phyloP scores from a whole-genome alignment of 2,797 vertebrate genomes.

The Ctenochaetus hawaiiensis region DNA sequence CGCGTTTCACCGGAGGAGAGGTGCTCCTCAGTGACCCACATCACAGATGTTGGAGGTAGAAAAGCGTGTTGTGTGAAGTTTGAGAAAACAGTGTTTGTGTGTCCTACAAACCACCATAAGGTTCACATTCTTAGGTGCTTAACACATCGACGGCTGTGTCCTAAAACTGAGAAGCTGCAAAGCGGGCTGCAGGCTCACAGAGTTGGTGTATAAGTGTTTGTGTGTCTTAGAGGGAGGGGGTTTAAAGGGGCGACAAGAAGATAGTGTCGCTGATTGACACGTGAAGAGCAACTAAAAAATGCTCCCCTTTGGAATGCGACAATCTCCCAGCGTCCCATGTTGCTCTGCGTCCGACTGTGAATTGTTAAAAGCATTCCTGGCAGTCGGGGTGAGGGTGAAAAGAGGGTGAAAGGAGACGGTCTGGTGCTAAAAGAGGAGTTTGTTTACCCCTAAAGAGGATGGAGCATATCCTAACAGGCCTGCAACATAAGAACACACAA shows the following conservation, averaged over 20 bases:
- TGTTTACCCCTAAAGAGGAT: slow-evolving; percentile 71
- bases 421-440: slow-evolving; percentile 72
- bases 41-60: slow-evolving; percentile 76
- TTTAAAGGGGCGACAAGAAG: slow-evolving; percentile 75
- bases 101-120: slow-evolving; percentile 63
- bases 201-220: slow-evolving; percentile 60
- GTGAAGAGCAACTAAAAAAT: slow-evolving; percentile 83
- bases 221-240: slow-evolving; percentile 64
- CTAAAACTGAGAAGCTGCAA: slow-evolving; percentile 72
- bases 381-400: slow-evolving; percentile 73
- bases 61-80: slow-evolving; percentile 70
- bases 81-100: slow-evolving; percentile 70
- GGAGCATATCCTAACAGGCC: slow-evolving; percentile 59
- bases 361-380: slow-evolving; percentile 87
- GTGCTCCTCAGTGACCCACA: slow-evolving; percentile 72
- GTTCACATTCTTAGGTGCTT: slow-evolving; percentile 77
- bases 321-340: slow-evolving; percentile 80
- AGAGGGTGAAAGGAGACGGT: slow-evolving; percentile 71
- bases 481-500: slow-evolving; percentile 19
- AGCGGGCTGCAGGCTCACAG: slow-evolving; percentile 49
- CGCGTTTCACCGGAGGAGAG: slow-evolving; percentile 60
- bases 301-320: slow-evolving; percentile 82
- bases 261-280: slow-evolving; percentile 86
- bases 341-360: slow-evolving; percentile 77
- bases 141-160: slow-evolving; percentile 78